Base-by-base conservation (phyloP, 2,888 invertebrate genomes). In the Drosophila paramelanica region DNA sequence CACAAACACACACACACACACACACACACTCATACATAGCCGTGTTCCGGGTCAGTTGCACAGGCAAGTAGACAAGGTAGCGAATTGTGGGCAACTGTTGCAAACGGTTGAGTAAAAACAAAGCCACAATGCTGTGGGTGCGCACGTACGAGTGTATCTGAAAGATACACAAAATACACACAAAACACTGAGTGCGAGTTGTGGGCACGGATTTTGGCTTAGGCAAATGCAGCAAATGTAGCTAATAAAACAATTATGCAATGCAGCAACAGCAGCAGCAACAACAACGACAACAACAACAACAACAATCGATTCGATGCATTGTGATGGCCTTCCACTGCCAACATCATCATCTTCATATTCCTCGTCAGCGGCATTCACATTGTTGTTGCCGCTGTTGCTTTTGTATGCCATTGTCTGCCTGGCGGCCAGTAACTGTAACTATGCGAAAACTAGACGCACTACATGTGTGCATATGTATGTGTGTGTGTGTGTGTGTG, bases 211-310 rank as follows among this genome's bases (percentile, higher is more conserved):
- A 81, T 79, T 81, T 77, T 51, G 74, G 74, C 81, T 81, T 75
- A 79, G 81, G 81, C 79, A 81, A 81, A 83, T 83, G 79, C 67
- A 67, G 83, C 71, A 81, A 81, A 83, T 83, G 79, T 65, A 67
- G 83, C 83, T 83, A 85, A 83, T 83, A 83, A 83, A 83, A 83
- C 85, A 83, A 83, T 83, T 83, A 83, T 83, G 83, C 85, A 81
- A 74, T 72, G 73, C 62, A 73, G 43, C 61, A 75, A 49, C 61
- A 61, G 45, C 51, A 42, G 7, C 62, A 60, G 46, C 59, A 66
- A 36, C 55, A 73, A 38, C 46, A 55, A 38, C 67, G 33, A 5
- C 33, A 50, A 20, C 50, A 52, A 39, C 25, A 47, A 5, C 33
- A 50, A 20, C 50, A 52, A 39, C 25, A 47, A 25, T 25, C 47